Evolutionary conservation across 2,113 vertebrate species (phyloP), one percentile per base, ranked within the genome.

Genomic region (Callaeas wilsoni): DNA sequence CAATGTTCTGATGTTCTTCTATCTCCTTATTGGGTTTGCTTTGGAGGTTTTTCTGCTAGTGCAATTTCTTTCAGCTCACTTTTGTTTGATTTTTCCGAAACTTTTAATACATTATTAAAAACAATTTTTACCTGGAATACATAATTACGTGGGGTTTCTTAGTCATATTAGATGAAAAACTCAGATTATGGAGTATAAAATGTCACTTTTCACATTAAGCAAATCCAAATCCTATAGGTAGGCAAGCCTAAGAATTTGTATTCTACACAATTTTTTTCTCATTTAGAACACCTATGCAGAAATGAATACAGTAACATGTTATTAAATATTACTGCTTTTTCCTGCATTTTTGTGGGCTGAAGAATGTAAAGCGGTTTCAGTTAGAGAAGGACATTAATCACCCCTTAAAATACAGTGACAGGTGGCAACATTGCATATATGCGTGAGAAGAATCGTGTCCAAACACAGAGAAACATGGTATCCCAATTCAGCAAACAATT

Each of bases 111-210:
- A 29, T 73, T 76, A 63, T 37, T 76, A 29, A 76, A 63, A 63
- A 7, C 6, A 62, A 5, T 17, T 88, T 89, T 83, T 73, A 77
- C 26, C 14, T 53, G 37, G 8, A 83, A 62, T n/a, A 35, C 3
- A 23, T 23, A 82, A 49, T n/a, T 29, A 53, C 0, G 0, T 75
- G 13, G 9, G 11, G 0, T 22, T 79, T 52, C 68, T 39, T 13
- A 33, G 44, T 41, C 42, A 63, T 13, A 26, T 70, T 44, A 76
- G 21, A 62, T 32, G 2, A 74, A 82, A 90, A 81, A 55, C 29
- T 26, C 20, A 62, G 32, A 50, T 25, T 27, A 13, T 13, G 18
- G 7, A 30, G 4, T 57, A 81, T 25, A 70, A 67, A 57, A 37
- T 42, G 7, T n/a, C 18, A 32, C 10, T 44, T 92, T 75, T 71